These are phyloP conservation scores for Aricia agestis DNA, from an alignment of 1,140 invertebrate species.

Conservation along the genomic window DNA sequence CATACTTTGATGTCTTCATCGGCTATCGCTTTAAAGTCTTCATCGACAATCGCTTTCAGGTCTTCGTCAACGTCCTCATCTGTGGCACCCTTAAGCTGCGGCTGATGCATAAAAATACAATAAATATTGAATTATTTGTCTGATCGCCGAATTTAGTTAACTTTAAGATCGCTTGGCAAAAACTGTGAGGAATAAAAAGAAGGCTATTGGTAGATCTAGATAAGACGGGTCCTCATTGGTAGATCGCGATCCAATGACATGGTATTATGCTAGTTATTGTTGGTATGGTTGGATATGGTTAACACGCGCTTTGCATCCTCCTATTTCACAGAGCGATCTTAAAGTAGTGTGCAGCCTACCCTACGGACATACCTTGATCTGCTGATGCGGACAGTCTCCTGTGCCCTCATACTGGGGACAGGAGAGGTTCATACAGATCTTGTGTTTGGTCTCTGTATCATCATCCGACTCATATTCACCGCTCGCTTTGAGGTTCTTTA, in stretches of 20 bases:
- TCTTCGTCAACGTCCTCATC: conserved; percentile 45
- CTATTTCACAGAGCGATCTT: too few species aligned
- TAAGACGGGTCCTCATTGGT: too few species aligned
- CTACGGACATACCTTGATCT: neutral
- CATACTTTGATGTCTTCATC: conserved; percentile 15
- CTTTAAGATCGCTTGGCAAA: too few species aligned
- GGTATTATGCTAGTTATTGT: too few species aligned
- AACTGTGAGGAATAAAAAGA: too few species aligned
- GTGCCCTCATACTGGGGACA: conserved; percentile 46
- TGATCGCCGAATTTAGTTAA: too few species aligned
- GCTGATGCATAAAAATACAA: neutral
- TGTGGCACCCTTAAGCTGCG: conserved; percentile 31
- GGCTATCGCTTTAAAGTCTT: conserved; percentile 46
- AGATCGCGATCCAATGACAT: too few species aligned
- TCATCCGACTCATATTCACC: conserved; percentile 40
- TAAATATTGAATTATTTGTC: too few species aligned
- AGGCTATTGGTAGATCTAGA: too few species aligned
- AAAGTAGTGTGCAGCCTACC: too few species aligned
- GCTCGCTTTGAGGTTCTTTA: conserved; percentile 43
- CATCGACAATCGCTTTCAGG: conserved; percentile 39
- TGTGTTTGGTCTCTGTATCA: conserved; percentile 38
- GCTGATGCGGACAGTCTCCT: conserved; percentile 28
- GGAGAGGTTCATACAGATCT: conserved; percentile 58
- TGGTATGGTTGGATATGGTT: too few species aligned
- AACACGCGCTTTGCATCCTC: too few species aligned